phyloP scores from a whole-genome alignment of 2,113 vertebrate genomes.

The Acanthochromis polyacanthus region DNA sequence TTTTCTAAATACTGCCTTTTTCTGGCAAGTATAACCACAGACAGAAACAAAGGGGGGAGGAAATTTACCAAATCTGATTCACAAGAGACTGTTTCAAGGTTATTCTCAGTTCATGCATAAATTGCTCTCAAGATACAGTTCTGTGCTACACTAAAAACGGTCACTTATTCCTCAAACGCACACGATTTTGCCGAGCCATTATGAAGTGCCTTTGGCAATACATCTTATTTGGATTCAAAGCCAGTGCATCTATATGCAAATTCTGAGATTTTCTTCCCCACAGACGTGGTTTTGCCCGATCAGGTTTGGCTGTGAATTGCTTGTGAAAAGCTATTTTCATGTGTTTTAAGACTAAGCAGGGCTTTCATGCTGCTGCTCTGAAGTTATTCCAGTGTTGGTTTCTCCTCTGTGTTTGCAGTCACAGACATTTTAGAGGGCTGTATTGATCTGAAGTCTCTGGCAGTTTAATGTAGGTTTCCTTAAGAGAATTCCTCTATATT shows the following conservation, averaged over 20 bases:
- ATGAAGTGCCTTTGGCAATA: neutral
- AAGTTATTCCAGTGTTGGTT: constrained; percentile 32
- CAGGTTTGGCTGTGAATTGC: neutral
- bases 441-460: constrained; percentile 27
- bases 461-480: constrained; percentile 21
- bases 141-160: neutral
- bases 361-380: constrained; percentile 44
- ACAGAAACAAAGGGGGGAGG: too few species aligned
- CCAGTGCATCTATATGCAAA: neutral
- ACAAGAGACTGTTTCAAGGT: neutral
- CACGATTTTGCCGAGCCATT: neutral
- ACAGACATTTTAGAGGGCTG: neutral
- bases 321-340: neutral
- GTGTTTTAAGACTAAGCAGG: neutral
- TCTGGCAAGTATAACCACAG: too few species aligned
- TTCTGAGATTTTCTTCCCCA: neutral
- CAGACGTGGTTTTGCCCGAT: constrained; percentile 14
- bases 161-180: neutral
- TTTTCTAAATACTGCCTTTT: too few species aligned
- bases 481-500: neutral
- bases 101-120: neutral
- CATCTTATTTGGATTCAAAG: neutral
- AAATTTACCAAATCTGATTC: too few species aligned
- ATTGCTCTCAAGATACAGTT: neutral
- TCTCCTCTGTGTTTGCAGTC: constrained; percentile 13